These are phyloP conservation scores for Sprattus sprattus DNA, from an alignment of 2,113 vertebrate genomes.

Conservation along the genomic window DNA sequence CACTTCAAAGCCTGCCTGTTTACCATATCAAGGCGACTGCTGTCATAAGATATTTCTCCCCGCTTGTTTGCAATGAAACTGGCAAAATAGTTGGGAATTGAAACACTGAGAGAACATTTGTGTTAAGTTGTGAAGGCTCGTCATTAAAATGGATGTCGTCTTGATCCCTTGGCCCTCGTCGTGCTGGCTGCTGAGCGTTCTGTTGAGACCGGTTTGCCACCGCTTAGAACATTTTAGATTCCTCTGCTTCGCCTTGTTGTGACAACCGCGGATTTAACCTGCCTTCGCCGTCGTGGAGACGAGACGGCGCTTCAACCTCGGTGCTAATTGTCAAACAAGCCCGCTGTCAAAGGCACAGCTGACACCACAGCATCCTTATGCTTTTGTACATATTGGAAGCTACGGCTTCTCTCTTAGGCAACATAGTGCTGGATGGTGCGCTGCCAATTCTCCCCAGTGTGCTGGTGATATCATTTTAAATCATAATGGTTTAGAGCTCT, in stretches of 20 bases:
- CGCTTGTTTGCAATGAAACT: slow-evolving; percentile 56
- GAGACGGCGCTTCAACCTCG: slow-evolving; percentile 20
- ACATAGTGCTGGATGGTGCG: neutral
- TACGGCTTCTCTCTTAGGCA: neutral
- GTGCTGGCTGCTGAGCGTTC: slow-evolving; percentile 39
- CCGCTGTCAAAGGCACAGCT: slow-evolving; percentile 33
- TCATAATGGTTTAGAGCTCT: neutral
- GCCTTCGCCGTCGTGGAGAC: slow-evolving; percentile 16
- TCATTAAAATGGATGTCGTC: slow-evolving; percentile 53
- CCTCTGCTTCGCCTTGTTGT: slow-evolving; percentile 32
- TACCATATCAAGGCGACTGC: slow-evolving; percentile 60
- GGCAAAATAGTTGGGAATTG: slow-evolving; percentile 55
- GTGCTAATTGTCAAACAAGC: slow-evolving; percentile 43
- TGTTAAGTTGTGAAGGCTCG: slow-evolving; percentile 57
- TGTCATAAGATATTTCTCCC: slow-evolving; percentile 56
- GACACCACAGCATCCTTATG: neutral
- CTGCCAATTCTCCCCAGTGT: neutral
- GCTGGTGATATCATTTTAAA: neutral
- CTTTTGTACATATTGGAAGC: neutral
- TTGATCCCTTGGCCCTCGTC: slow-evolving; percentile 35
- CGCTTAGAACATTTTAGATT: slow-evolving; percentile 47
- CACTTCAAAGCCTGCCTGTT: slow-evolving; percentile 61
- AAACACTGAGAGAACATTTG: slow-evolving; percentile 53
- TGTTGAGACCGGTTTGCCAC: slow-evolving; percentile 44
- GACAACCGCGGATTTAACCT: slow-evolving; percentile 44